Base-by-base conservation (phyloP, 2,797 vertebrate genomes). In the Graptemys geographica region DNA sequence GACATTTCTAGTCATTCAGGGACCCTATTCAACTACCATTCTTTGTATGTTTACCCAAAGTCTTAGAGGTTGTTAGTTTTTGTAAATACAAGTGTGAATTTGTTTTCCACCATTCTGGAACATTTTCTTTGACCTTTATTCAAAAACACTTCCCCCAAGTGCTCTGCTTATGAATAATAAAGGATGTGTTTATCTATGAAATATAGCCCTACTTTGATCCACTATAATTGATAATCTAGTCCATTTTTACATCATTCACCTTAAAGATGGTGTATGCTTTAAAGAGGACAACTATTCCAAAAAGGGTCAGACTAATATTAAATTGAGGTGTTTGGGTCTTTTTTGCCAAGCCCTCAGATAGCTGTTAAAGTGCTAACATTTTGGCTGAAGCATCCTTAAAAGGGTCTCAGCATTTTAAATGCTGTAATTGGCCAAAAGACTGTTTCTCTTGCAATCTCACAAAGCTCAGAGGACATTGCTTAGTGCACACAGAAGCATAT, bases 11-110 rank as follows among this genome's bases (percentile, higher is more conserved):
- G 88, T 81, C 83, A 41, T 21, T 47, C 84, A 91, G 3, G 2
- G 51, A 59, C 96, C 83, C 27, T 92, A n/a, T 84, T 89, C 84
- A 92, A 18, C 37, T 92, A 37, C 23, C 55, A 21, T 92, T 79
- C 86, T 94, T 65, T 79, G 72, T 88, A 47, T 79, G 41, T 5
- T 84, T 79, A 44, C 5, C 49, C 78, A 37, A 4, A 89, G 59
- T 44, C 91, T 89, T 28, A 93, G 65, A 80, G 28, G 83, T 47
- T 87, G 31, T 25, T 81, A 87, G 49, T 94, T 96, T 56, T 80
- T 25, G 59, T 95, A 92, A 94, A 81, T 83, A 91, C 59, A 85
- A 52, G 80, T 23, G 37, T 49, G 23, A 94, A 81, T 83, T 53
- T 86, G 81, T 79, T 56, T 93, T 84, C 55, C 83, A 90, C 84